Evolutionary conservation across 2,113 vertebrate species (phyloP).

Genomic region (Prolemur simus): DNA sequence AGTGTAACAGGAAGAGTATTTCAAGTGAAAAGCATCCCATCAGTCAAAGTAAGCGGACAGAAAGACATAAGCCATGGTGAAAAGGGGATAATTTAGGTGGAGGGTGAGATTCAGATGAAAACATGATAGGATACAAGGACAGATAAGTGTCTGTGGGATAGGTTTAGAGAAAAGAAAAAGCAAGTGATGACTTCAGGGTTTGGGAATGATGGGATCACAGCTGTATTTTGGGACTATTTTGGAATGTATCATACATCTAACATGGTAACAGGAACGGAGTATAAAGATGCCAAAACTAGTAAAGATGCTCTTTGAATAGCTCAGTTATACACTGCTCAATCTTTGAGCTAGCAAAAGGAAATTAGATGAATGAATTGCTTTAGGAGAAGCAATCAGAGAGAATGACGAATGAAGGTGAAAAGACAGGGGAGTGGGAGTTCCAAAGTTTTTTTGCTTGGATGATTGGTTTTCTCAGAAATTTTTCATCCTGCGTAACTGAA

Average conservation of each 20-base stretch:
- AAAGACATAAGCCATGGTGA: background rate
- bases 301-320: background rate
- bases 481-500: background rate
- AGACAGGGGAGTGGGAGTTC: background rate
- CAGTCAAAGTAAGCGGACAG: background rate
- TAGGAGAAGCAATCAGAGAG: background rate
- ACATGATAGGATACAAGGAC: background rate
- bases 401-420: background rate
- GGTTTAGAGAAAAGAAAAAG: background rate
- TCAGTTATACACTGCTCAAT: background rate
- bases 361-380: background rate
- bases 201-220: background rate
- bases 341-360: background rate
- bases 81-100: background rate
- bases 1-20: background rate
- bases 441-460: background rate
- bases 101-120: background rate
- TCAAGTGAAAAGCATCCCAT: background rate
- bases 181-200: no score
- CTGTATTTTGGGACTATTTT: background rate
- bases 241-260: background rate
- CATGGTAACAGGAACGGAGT: background rate
- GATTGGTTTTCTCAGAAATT: background rate
- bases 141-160: background rate
- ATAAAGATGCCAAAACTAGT: background rate